Base-by-base conservation (phyloP, 2,113 vertebrate species). In the Cranoglanis bouderius region DNA sequence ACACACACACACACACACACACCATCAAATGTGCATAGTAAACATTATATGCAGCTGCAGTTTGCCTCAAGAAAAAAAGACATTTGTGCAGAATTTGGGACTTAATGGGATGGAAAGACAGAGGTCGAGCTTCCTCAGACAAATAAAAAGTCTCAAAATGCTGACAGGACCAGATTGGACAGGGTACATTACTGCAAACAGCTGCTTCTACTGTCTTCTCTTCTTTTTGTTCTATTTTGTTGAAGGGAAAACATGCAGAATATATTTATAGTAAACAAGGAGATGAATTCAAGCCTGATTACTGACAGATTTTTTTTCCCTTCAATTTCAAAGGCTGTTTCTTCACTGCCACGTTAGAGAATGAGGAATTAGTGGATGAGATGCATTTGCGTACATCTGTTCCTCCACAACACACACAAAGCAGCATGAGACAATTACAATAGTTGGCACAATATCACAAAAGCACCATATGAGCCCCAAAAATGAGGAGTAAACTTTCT, bases 41-140 rank as follows among this genome's bases (percentile, higher is more conserved):
- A 91, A 91, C 82, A 89, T 87, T 80, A 83, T 49, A 90, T 91
- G 82, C 93, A 94, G 92, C 94, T 95, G 93, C 92, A 90, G 21
- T 72, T 91, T 91, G 90, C 81, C 91, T 83, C 80, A 88, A 93
- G 88, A 90, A 93, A 83, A 38, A 24, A 53, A 92, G 32, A 92
- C 89, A 92, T 90, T 86, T 89, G 87, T 89, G 87, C 88, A 91
- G 77, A 88, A 63, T 92, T 86, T 90, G 88, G 88, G 88, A 93
- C 87, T 93, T 94, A 95, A 95, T 95, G 93, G 91, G 91, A 92
- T 90, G 92, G 92, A 95, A 94, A 92, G 12, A 75, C 87, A 90
- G 88, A 91, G 91, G 92, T 94, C 93, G 81, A 49, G 59, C 86
- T 90, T 87, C 87, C 86, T 93, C 89, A 91, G 84, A 94, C 88